Conservation (phyloP, 2,888 invertebrate species). For the Stenurella melanura region DNA sequence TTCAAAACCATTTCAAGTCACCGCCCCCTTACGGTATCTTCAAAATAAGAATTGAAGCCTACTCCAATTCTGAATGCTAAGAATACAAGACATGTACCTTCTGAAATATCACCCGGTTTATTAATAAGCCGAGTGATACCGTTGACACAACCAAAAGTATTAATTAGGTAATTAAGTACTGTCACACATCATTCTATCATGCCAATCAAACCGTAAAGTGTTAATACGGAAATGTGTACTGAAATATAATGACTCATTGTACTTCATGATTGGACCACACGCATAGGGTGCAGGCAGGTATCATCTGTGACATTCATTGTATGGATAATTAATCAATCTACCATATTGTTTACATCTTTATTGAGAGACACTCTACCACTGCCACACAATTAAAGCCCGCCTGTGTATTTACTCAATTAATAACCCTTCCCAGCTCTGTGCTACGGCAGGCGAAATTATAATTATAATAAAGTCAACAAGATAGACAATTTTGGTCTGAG, state of each 20-base stretch:
- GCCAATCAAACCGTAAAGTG: not conserved
- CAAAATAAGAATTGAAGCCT: too few relatives aligned
- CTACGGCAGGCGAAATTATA: not conserved
- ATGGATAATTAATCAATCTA: constrained; percentile 55
- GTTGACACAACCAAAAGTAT: too few relatives aligned
- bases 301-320: constrained; percentile 55
- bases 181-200: not conserved
- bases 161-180: too few relatives aligned
- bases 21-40: too few relatives aligned
- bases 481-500: not conserved
- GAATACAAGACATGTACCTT: too few relatives aligned
- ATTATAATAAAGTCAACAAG: constrained; percentile 10
- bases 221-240: not conserved
- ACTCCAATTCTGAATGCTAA: too few relatives aligned
- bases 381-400: constrained; percentile 34
- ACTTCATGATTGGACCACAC: constrained; percentile 23
- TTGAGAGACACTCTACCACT: constrained; percentile 44
- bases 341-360: constrained; percentile 55
- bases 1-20: too few relatives aligned
- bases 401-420: constrained; percentile 28
- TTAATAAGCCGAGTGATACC: too few relatives aligned
- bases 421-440: not conserved
- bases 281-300: constrained; percentile 42
- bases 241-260: constrained; percentile 32
- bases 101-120: too few relatives aligned